Base-by-base conservation (phyloP, 1,140 invertebrate genomes). In the Caenorhabditis inopinata region DNA sequence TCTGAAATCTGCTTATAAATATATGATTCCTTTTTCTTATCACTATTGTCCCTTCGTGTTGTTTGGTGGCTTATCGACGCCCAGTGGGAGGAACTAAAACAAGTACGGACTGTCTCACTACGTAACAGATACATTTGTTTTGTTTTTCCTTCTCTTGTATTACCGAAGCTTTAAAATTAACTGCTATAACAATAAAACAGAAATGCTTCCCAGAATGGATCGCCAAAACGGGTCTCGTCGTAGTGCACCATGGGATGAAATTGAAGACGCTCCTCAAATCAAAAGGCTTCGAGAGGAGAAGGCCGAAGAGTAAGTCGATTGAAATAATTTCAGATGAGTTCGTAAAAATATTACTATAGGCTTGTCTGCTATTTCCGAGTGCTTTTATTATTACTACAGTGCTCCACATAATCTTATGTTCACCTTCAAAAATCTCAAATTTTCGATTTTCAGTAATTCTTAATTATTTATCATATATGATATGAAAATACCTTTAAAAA, bases 31-130 rank as follows among this genome's bases (percentile, higher is more conserved):
- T 38, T 32, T 32, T 21, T 38, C 58, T 68, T 68, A 68, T 68
- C 58, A 21, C 32, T 58, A n/a, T 38, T 68, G 58, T 68, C 58
- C 32, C 38, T 68, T 68, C 58, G 29, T 68, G 58, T 68, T 68
- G 58, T 68, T 68, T 68, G 58, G n/a, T 68, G 35, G 58, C 58
- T 68, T 68, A 68, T 38, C 58, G n/a, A 68, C 58, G 32, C 58
- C 58, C 32, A 38, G 35, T 23, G 27, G 38, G 9, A 2, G 32
- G 32, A 68, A 68, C n/a, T 42, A 68, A 32, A 68, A 68, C 58
- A 25, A 68, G 32, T 38, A 25, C 38, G 21, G 58, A 68, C 32
- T 68, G 32, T 68, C 32, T 68, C 58, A 68, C n/a, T 18, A 11
- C 32, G 58, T 68, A 29, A 68, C 38, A 25, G 11, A n/a, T 32